Evolutionary conservation across 2,888 invertebrate genomes (phyloP), one percentile per base, ranked within the genome.

Genomic region (Diplolepis rosae): DNA sequence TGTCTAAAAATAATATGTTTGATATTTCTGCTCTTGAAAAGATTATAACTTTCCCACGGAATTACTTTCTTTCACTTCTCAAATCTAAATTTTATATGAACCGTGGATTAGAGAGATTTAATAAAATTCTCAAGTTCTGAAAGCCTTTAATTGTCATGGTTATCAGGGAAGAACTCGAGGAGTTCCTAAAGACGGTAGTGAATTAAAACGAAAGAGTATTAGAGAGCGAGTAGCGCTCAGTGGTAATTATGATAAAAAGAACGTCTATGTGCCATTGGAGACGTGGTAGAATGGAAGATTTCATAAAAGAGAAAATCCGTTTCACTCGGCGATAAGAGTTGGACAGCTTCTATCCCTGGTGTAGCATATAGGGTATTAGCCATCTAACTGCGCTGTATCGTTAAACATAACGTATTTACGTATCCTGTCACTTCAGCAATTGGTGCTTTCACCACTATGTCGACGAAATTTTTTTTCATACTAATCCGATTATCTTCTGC

Each of bases 141-240:
- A 32, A 56, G 32, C 22, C 18, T 56, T 2, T 32, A 35, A 32
- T 56, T 35, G 13, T 11, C 30, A 18, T 32, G 11, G 18, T 56
- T 39, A 61, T 61, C 35, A 39, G 22, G 22, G 22, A 24, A n/a
- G 7, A 24, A 39, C 39, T 27, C 35, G 24, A 61, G 24, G 39
- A 61, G 61, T 61, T 39, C 13, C 35, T 61, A 61, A 39, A 61
- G 39, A 61, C 39, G 39, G 7, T 2, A 61, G 13, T 61, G 39
- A 56, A 39, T 61, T 61, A 61, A 61, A 61, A 61, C 24, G 35
- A 5, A 7, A 18, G 56, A 32, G 56, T 22, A 56, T 61, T 39
- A 61, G 35, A 13, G n/a, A 13, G 22, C 7, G 1, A 4, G 6
- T 39, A 24, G 7, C 22, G 39, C 24, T 61, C 1, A 4, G 6